Evolutionary conservation across 2,888 invertebrate species (phyloP).

Genomic region (Hypena proboscidalis): DNA sequence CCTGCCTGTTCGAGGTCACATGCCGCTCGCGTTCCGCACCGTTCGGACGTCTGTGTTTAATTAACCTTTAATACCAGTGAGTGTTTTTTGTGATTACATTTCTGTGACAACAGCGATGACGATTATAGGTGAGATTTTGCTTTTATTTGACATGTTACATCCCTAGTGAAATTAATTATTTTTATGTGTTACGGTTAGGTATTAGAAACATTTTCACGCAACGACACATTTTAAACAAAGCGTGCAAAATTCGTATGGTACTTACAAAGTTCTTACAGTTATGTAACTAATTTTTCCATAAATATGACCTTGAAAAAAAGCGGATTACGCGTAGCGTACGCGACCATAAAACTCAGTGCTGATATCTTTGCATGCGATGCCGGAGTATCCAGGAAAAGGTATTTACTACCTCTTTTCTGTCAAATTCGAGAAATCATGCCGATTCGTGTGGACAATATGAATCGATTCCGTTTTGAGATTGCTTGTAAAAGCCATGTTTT

Average conservation of each 20-base stretch:
- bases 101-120: conserved; percentile 59
- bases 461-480: conserved; percentile 25
- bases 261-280: conserved; percentile 38
- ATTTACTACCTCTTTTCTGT: conserved; percentile 7
- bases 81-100: conserved; percentile 43
- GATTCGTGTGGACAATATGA: conserved; percentile 23
- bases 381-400: conserved; percentile 21
- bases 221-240: not conserved
- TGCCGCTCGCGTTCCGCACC: conserved; percentile 58
- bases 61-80: conserved; percentile 33
- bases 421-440: conserved; percentile 21
- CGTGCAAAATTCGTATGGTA: conserved; percentile 14
- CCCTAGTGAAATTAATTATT: not conserved
- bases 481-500: conserved; percentile 30
- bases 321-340: conserved; percentile 31
- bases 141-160: not conserved
- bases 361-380: conserved; percentile 39
- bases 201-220: not conserved
- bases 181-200: not conserved
- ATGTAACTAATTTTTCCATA: conserved; percentile 52
- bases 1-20: conserved; percentile 75
- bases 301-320: conserved; percentile 47
- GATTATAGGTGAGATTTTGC: conserved; percentile 65
- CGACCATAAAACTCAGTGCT: conserved; percentile 28
- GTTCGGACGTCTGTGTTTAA: conserved; percentile 61